These are phyloP conservation scores for Clarias magur DNA, from an alignment of 2,113 vertebrate species.

Conservation along the genomic window DNA sequence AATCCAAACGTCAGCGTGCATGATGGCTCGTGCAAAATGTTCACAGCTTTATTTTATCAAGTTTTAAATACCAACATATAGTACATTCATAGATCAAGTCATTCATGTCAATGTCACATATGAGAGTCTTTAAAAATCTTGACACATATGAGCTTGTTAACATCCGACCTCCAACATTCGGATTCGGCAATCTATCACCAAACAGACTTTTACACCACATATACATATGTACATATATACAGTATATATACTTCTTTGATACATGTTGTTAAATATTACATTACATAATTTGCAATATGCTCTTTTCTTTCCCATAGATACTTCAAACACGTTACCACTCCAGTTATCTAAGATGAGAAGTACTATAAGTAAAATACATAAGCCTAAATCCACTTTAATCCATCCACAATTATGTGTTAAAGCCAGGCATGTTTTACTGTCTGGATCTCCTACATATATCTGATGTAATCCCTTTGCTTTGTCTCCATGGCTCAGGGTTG, in stretches of 20 bases:
- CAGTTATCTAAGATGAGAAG: neutral
- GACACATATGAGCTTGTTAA: conserved; percentile 60
- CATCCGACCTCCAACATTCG: conserved; percentile 51
- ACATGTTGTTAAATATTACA: neutral
- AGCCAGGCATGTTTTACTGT: neutral
- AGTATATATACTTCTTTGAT: neutral
- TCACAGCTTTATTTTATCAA: conserved; percentile 77
- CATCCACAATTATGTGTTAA: neutral
- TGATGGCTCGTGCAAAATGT: conserved; percentile 47
- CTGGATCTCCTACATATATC: neutral
- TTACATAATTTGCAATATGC: neutral
- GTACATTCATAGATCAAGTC: conserved; percentile 63
- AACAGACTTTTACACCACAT: conserved; percentile 27
- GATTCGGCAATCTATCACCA: conserved; percentile 48
- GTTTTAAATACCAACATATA: conserved; percentile 57
- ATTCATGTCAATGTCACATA: conserved; percentile 29
- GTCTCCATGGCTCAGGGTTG: conserved; percentile 38
- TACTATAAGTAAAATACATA: neutral
- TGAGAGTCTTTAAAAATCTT: conserved; percentile 10
- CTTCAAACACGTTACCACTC: neutral
- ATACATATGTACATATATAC: too few species aligned
- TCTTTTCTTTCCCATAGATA: too few species aligned
- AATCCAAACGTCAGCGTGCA: neutral
- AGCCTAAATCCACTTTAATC: neutral
- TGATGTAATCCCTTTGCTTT: conserved; percentile 24